Base-by-base conservation (phyloP, 2,113 vertebrate species). In the Sebastes fasciatus region DNA sequence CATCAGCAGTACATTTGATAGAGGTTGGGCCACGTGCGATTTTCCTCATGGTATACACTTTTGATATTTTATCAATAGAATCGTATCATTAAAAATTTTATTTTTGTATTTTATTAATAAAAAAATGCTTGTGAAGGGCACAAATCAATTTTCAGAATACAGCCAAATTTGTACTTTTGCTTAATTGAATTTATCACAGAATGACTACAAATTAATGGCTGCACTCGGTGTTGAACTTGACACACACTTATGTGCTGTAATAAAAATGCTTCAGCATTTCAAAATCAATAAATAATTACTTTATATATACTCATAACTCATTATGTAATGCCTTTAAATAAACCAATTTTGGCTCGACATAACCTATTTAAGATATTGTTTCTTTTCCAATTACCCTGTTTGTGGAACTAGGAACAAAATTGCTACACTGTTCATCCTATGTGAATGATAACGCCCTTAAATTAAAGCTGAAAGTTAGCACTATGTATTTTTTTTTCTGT, bases 1-100 rank as follows among this genome's bases (percentile, higher is more conserved):
- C 74, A 66, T 77, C 72, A 65, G 42, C 40, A 45, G 46, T 21
- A 61, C 17, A 40, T 74, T 82, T 84, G 3, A 64, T 54, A 52
- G 42, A 74, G n/a, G 49, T 70, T 14, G 40, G 66, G 46, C 11
- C 43, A 34, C 19, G 5, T 19, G 1, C 8, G 2, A 12, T 48
- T 65, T 48, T 51, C 16, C 13, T 46, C 12, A 17, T 34, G 5
- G 1, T 21, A 43, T 23, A 19, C 3, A 4, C 11, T 58, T 71
- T 2, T 12, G 4, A 43, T 42, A 21, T 68, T 16, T 23, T 58
- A 17, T 17, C 11, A 19, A 51, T 8, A 42, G 16, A 57, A 70
- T 64, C 12, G 61, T 14, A 5, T 21, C 5, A 68, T 23, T 79
- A 12, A 10, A 63, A 71, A 26, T 49, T 57, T 1, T 14, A 14